phyloP scores from a whole-genome alignment of 1,140 invertebrate species.

The Anthonomus grandis region DNA sequence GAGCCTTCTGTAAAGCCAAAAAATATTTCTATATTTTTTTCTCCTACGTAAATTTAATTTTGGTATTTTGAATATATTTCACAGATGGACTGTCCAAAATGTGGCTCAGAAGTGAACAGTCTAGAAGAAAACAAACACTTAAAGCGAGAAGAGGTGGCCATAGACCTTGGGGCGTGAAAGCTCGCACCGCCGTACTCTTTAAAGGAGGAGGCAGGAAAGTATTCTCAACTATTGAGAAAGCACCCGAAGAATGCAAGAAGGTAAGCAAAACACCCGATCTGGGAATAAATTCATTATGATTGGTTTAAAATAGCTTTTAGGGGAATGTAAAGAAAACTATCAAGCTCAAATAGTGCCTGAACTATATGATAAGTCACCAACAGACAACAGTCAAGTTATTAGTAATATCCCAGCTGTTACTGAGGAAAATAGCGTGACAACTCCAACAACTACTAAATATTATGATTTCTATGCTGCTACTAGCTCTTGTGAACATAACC shows the following conservation, averaged over 20 bases:
- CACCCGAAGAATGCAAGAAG: not conserved
- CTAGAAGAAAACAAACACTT: constrained; percentile 29
- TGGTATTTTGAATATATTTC: not conserved
- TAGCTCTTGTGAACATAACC: constrained; percentile 8
- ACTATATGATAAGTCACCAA: constrained; percentile 32
- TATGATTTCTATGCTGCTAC: constrained; percentile 27
- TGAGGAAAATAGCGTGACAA: constrained; percentile 7
- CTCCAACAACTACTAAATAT: constrained; percentile 21
- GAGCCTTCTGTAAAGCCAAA: not conserved
- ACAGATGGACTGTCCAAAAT: constrained; percentile 31
- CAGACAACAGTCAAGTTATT: constrained; percentile 20
- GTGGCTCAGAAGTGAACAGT: constrained; percentile 46
- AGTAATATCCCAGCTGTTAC: constrained; percentile 12
- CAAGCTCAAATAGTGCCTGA: constrained; percentile 43
- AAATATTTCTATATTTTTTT: not conserved
- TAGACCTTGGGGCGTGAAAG: constrained; percentile 29
- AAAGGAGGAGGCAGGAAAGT: constrained; percentile 21
- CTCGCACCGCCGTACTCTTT: constrained; percentile 16
- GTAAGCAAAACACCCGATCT: not conserved
- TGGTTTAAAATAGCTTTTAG: constrained; percentile 9
- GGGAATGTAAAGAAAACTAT: constrained; percentile 43
- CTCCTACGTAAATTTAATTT: not conserved
- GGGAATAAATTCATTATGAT: not conserved
- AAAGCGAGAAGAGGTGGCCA: constrained; percentile 17
- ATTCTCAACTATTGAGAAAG: not conserved